Base-by-base conservation (phyloP, 2,888 invertebrate species). In the Salticus scenicus region DNA sequence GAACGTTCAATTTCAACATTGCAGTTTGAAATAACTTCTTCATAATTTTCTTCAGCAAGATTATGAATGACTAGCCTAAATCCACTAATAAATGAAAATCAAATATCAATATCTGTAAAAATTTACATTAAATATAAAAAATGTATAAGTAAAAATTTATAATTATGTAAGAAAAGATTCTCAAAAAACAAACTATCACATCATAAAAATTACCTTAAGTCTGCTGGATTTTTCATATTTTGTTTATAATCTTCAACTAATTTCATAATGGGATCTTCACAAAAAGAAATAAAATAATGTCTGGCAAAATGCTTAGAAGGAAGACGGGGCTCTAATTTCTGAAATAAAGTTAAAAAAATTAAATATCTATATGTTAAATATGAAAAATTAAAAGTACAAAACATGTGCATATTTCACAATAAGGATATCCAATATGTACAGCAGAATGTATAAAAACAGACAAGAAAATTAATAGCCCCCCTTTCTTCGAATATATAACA, bases 281-380 rank as follows among this genome's bases (percentile, higher is more conserved):
- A 94, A 91, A 97, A 98, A 14, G 97, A 96, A 85, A 94, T 94
- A 91, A 98, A 95, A 91, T 97, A 98, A 10, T 95, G 95, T 90
- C 94, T 95, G 42, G 98, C 94, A 90, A 96, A 97, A 91, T 95
- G 94, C 88, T 94, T 94, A 0, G 97, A 97, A 27, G 98, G 97
- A 92, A 96, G 94, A 1, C 95, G 92, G 0, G 96, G 94, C 88
- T 93, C 93, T 64, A 85, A 84, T 64, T 74, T 87, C 83, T 85
- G 72, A 88, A 72, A 10, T 1, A n/a, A 42, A 42, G n/a, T n/a
- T n/a, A 24, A 20, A 30, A 69, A 31, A 69, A 69, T 64, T 37
- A 7, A 37, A 10, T 37, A 37, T 37, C n/a, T n/a, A n/a, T n/a
- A n/a, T n/a, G n/a, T n/a, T n/a, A n/a, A n/a, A n/a, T n/a, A n/a